Evolutionary conservation across 2,113 vertebrate species (phyloP).

Genomic region (Sinocyclocheilus anshuiensis): DNA sequence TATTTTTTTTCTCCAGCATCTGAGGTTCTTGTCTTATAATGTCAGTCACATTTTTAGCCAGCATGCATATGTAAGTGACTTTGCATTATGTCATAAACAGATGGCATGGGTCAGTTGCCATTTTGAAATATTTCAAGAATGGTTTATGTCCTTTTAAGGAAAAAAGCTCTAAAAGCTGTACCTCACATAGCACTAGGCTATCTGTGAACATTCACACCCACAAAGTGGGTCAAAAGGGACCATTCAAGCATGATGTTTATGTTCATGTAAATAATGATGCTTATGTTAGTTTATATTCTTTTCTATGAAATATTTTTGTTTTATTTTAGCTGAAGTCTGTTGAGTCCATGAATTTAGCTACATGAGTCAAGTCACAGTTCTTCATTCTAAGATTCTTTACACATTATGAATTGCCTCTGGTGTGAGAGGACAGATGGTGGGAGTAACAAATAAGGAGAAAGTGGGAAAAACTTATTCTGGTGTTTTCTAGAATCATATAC

Average conservation of each 20-base stretch:
- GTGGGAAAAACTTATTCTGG: background rate
- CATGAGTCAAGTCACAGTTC: background rate
- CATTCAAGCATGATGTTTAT: background rate
- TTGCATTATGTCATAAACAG: conserved; percentile 8
- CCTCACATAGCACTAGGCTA: background rate
- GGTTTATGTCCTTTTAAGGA: background rate
- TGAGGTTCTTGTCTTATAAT: background rate
- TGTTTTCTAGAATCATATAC: background rate
- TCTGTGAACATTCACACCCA: background rate
- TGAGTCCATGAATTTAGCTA: background rate
- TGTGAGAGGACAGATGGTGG: conserved; percentile 2
- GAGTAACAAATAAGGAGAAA: background rate
- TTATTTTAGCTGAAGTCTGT: background rate
- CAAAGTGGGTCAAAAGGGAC: background rate
- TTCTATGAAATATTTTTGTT: background rate
- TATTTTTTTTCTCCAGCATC: background rate
- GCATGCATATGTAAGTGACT: background rate
- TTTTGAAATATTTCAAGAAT: conserved; percentile 23
- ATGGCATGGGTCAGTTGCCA: conserved; percentile 14
- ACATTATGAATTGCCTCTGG: conserved; percentile 8
- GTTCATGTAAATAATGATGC: background rate
- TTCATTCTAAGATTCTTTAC: background rate
- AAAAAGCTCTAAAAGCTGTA: background rate
- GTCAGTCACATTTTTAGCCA: background rate
- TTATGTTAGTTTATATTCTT: background rate